Evolutionary conservation across 2,113 vertebrate species (phyloP), one percentile per base, ranked within the genome.

Genomic region (Centropus bengalensis): DNA sequence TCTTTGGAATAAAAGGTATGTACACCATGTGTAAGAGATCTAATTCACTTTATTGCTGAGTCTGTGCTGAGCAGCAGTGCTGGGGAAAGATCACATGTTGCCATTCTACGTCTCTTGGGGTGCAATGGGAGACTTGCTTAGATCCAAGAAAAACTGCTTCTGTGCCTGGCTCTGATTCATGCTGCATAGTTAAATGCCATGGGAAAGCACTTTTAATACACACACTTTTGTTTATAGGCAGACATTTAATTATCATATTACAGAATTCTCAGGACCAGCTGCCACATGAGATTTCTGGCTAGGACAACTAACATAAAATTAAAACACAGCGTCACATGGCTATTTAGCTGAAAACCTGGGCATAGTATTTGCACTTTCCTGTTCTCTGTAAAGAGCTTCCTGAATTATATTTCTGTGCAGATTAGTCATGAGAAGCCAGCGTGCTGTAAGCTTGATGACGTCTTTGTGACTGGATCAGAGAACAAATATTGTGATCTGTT

Each of bases 231-330:
- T 95, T 96, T 96, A 92, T 88, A 88, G 88, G 88, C 94, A 96
- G 95, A 68, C 92, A 86, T 96, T 96, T 97, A 86, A 96, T 97
- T 96, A 95, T 95, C 95, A 86, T 94, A 94, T 96, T 97, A 96
- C 95, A 92, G 93, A 95, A 96, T 86, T 88, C 94, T 95, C 88
- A 60, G 91, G 88, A 91, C 93, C 95, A 97, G 94, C 94, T 96
- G 96, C 94, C 92, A 84, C 95, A 90, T 91, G 95, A 95, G 96
- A 96, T 95, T 97, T 95, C 93, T 95, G 95, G 80, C 94, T 88
- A 60, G 93, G 90, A 94, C 82, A 69, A 76, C 79, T 86, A 96
- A 95, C 88, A 55, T 76, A 51, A 91, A 96, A 97, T 95, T 95
- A 79, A 95, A 96, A 45, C 56, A 64, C 64, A 64, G 80, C 14